These are phyloP conservation scores for Euwallacea similis DNA, from an alignment of 1,140 invertebrate species.

Conservation along the genomic window DNA sequence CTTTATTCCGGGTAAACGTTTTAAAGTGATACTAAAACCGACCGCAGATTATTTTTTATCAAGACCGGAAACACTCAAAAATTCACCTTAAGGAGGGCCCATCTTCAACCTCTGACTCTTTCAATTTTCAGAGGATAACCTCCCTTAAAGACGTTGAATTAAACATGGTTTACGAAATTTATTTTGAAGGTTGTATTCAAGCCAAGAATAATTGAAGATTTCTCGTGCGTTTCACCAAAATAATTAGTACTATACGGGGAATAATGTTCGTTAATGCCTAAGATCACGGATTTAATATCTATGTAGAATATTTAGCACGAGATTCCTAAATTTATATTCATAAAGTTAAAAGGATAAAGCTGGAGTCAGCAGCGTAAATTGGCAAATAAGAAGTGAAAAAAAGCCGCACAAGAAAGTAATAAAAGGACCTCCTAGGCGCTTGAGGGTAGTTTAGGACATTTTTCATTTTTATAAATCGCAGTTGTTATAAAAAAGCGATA, in stretches of 20 bases:
- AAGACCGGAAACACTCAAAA: not conserved
- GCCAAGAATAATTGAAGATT: conserved; percentile 10
- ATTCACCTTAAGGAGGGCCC: not conserved
- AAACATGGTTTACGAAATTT: conserved; percentile 9
- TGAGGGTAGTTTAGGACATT: not conserved
- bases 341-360: not conserved
- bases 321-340: conserved; percentile 13
- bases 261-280: conserved; percentile 5
- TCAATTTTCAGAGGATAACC: not conserved
- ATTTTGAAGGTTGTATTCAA: conserved; percentile 8
- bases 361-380: not conserved
- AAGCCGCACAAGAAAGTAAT: not conserved
- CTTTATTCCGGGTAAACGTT: no score
- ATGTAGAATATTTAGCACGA: not conserved
- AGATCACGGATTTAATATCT: conserved; percentile 10
- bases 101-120: not conserved
- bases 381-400: not conserved
- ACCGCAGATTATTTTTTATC: no score
- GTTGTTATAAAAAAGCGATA: no score
- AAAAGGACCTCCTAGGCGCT: not conserved
- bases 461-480: not conserved
- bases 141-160: conserved; percentile 10
- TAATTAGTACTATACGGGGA: conserved; percentile 14
- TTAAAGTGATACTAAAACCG: no score
- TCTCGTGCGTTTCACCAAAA: conserved; percentile 2